Evolutionary conservation across 2,888 invertebrate species (phyloP), one percentile per base, ranked within the genome.

Genomic region (Netelia fuscicornis): DNA sequence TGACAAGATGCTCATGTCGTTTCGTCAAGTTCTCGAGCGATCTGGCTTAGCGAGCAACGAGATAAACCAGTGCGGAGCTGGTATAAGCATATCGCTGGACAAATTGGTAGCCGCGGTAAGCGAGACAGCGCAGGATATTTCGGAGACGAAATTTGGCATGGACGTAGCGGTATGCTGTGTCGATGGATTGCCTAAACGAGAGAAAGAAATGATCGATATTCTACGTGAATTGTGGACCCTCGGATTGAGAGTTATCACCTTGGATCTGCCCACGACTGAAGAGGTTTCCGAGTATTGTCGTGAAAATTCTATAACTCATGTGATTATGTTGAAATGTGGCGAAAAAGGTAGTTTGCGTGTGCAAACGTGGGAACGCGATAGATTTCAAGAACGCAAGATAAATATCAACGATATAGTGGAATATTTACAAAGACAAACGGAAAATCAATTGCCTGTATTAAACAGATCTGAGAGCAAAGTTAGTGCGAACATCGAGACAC

Each of bases 11-110:
- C 95, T 99, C 13, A 94, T 95, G 75, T 95, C 96, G 74, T 97
- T 97, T 90, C 95, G 97, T 94, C 95, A 95, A 86, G 94, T 95
- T 5, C 93, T 94, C 2, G 93, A 94, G 64, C 88, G 92, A 20
- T 92, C 93, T 0, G 92, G 91, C 48, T 90, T 91, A 89, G 88
- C 92, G 2, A 89, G 89, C 67, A 93, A 91, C 64, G 94, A 94
- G 70, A 89, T 91, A 0, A 92, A 91, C 44, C 95, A 95, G 87
- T 95, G 94, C 48, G 98, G 97, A 0, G 97, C 97, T 0, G 98
- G 98, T 0, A 96, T 98, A 87, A 98, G 98, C 3, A 96, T 98
- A 91, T 97, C 97, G 0, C 93, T 98, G 83, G 98, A 98, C 90
- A 96, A 97, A 90, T 94, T 98, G 88, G 96, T 96, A 0, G 95